These are phyloP conservation scores for Bolinopsis microptera DNA, from an alignment of 37 sponge, comb jelly and placozoan genomes.

Conservation along the genomic window DNA sequence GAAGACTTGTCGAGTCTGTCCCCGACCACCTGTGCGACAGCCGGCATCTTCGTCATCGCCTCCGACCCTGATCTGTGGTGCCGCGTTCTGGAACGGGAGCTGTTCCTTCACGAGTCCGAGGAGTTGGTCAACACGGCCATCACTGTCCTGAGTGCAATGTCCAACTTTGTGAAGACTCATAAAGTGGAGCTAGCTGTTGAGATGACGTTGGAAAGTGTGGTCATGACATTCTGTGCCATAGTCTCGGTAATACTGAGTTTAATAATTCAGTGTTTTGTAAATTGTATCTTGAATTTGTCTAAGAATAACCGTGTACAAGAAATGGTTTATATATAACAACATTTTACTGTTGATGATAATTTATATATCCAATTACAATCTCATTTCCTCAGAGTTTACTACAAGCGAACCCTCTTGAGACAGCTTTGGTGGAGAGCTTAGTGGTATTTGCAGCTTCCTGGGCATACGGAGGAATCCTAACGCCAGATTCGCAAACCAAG, in stretches of 20 bases:
- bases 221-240: constrained; percentile 9
- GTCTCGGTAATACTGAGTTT: neutral
- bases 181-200: constrained; percentile 1
- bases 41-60: constrained; percentile 14
- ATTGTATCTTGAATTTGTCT: too few relatives aligned
- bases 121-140: neutral
- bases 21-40: constrained; percentile 50
- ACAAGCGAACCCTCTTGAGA: constrained; percentile 11
- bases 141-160: neutral
- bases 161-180: neutral
- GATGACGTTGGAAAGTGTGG: constrained; percentile 35
- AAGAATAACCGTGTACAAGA: too few relatives aligned
- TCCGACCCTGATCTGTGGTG: constrained; percentile 3
- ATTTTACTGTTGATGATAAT: neutral
- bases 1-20: constrained; percentile 10
- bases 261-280: too few relatives aligned
- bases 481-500: neutral
- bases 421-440: neutral
- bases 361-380: neutral
- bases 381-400: neutral
- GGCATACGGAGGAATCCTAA: constrained; percentile 14
- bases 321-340: too few relatives aligned
- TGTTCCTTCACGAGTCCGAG: neutral
- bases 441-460: constrained; percentile 20
- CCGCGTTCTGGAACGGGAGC: neutral